Evolutionary conservation across 2,113 vertebrate genomes (phyloP).

Genomic region (Callipepla californica): DNA sequence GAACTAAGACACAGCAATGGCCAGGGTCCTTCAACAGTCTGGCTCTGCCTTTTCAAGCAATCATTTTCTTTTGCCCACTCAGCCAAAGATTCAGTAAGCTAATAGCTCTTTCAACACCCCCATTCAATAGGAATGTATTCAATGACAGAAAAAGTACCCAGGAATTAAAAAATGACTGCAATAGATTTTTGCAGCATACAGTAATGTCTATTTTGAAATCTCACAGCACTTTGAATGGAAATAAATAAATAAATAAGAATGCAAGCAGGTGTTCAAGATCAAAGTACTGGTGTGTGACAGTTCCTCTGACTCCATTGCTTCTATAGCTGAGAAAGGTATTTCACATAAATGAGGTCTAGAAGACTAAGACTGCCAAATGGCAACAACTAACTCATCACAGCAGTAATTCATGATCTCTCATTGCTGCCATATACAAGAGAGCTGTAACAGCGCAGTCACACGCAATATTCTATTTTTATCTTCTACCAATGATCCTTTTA

Average conservation of each 20-base stretch:
- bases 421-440: neutral
- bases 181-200: neutral
- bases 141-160: neutral
- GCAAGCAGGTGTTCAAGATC: neutral
- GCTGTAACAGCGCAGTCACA: neutral
- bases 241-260: neutral
- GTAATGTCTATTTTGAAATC: neutral
- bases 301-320: neutral
- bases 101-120: neutral
- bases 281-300: neutral
- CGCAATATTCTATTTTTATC: neutral
- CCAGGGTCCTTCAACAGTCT: neutral
- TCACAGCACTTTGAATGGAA: neutral
- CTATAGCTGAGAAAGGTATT: neutral
- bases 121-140: neutral
- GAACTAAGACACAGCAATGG: neutral
- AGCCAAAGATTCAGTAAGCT: neutral
- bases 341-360: neutral
- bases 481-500: neutral
- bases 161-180: rapidly evolving
- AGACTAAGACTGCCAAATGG: neutral
- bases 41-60: neutral
- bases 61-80: neutral
- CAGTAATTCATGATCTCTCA: neutral
- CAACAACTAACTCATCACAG: neutral